Evolutionary conservation across 2,113 vertebrate genomes (phyloP), one percentile per base, ranked within the genome.

Genomic region (Panthera leo): DNA sequence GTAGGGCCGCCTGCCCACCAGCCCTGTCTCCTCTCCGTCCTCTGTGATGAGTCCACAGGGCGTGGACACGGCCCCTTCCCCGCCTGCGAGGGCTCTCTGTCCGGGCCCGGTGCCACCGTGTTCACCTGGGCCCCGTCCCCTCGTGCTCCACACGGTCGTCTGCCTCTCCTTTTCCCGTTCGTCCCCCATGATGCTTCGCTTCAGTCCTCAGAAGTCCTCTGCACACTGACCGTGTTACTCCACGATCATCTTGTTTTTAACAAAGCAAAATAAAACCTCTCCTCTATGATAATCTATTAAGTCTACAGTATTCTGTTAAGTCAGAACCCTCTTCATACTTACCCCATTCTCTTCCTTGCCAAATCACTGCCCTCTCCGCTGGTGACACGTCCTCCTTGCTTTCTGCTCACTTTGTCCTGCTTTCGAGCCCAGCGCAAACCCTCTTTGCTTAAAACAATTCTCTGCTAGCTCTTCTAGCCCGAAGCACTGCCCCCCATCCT

Each of bases 101-200:
- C 23, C 53, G 15, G 65, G 15, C 18, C 48, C 76, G 55, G 7
- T 2, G 29, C 75, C 39, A 0, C 90, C 79, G 2, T 23, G 63
- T 23, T 48, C 10, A 1, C 29, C 80, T 14, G 23, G 45, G 23
- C n/a, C 71, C 45, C 13, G 2, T 48, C 25, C 7, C n/a, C 34
- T 55, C 18, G 0, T 42, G 36, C 63, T 15, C 48, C 82, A 18
- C 1, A 5, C 29, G 92, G 6, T 10, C 53, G 45, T n/a, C 1
- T 1, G 4, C 8, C 53, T 79, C 39, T 27, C n/a, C 31, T 0
- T 0, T 61, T 68, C 48, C 48, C 5, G 0, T 31, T 11, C 27
- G 8, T 27, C 31, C 67, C 71, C 14, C 83, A 1, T 11, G 25
- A 19, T 9, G 39, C 61, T 45, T 19, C 39, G 14, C 58, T 88